Evolutionary conservation across 2,113 vertebrate species (phyloP).

Genomic region (Ptychochromis oligacanthus): DNA sequence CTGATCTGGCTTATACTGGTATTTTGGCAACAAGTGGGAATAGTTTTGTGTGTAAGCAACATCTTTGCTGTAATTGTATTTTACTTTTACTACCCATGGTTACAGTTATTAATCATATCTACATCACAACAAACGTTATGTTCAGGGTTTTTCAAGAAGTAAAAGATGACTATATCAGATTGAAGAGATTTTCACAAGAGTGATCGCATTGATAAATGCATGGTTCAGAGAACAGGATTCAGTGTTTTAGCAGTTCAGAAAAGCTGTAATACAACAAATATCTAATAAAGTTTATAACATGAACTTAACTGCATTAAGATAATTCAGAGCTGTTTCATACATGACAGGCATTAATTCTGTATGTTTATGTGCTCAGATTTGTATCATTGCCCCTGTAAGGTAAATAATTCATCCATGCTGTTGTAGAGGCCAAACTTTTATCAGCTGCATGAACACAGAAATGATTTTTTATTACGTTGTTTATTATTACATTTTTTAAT

Average conservation of each 20-base stretch:
- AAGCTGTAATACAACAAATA: not conserved
- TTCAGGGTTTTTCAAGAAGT: not conserved
- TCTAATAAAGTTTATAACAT: not conserved
- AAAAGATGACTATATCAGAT: not conserved
- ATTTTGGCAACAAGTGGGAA: not conserved
- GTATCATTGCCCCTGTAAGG: not conserved
- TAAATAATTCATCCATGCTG: not conserved
- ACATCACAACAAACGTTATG: not conserved
- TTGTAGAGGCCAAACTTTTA: not conserved
- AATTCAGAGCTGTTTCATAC: not conserved
- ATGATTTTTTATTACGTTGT: too few relatives aligned
- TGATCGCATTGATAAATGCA: not conserved
- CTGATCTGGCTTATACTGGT: not conserved
- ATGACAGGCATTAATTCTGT: not conserved
- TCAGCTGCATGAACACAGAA: too few relatives aligned
- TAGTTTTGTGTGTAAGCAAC: not conserved
- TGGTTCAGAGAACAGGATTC: not conserved
- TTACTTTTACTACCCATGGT: not conserved
- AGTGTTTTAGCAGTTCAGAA: not conserved
- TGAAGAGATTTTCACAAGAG: not conserved
- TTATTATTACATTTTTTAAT: not conserved
- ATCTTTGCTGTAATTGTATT: not conserved
- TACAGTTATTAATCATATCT: not conserved
- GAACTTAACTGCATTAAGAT: not conserved
- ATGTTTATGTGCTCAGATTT: not conserved